phyloP scores from a whole-genome alignment of 2,113 vertebrate genomes.

The Pithys albifrons region DNA sequence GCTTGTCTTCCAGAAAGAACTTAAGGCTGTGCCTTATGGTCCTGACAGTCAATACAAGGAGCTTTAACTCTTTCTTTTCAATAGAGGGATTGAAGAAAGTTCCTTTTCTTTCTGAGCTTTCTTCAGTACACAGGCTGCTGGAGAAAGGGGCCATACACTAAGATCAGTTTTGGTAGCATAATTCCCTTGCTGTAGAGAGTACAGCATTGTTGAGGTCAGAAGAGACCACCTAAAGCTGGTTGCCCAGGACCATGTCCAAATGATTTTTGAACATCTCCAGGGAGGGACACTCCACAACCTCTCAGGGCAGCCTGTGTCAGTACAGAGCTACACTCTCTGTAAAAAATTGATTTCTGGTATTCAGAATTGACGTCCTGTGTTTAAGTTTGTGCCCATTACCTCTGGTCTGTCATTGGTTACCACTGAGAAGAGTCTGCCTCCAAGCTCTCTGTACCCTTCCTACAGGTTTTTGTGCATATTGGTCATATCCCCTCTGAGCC shows the following conservation, averaged over 20 bases:
- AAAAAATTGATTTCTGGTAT: neutral
- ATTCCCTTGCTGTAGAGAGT: neutral
- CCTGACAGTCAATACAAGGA: neutral
- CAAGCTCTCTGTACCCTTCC: neutral
- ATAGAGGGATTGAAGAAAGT: neutral
- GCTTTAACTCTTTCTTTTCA: neutral
- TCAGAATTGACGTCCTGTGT: neutral
- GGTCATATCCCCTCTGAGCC: neutral
- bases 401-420: neutral
- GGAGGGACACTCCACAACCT: neutral
- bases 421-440: neutral
- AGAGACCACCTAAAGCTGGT: neutral
- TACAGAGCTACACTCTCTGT: neutral
- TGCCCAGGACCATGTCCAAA: fast-evolving
- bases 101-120: neutral
- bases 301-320: neutral
- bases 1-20: neutral
- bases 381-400: neutral
- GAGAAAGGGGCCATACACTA: neutral
- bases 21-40: neutral
- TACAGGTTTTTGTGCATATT: neutral
- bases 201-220: neutral
- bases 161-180: neutral
- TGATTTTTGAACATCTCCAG: neutral
- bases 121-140: neutral